Conservation (phyloP, 2,113 vertebrate genomes). For the Pedetes capensis region DNA sequence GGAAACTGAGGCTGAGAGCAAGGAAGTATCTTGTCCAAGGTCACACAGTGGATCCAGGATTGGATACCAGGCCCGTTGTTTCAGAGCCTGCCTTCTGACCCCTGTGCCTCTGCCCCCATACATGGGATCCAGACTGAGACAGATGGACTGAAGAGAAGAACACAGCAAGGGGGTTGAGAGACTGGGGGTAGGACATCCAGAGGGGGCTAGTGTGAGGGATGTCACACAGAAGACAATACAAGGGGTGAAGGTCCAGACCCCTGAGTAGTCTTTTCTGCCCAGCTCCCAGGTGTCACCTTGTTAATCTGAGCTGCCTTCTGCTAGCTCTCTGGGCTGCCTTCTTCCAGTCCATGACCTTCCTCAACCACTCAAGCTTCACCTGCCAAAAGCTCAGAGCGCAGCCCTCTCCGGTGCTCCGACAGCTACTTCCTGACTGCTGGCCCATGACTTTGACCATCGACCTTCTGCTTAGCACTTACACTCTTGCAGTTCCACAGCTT, state of each 20-base stretch:
- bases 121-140: neutral
- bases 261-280: neutral
- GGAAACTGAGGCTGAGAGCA: neutral
- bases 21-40: neutral
- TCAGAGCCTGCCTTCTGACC: neutral
- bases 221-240: neutral
- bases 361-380: accelerated
- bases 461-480: neutral
- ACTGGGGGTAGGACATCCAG: no score
- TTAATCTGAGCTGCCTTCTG: neutral
- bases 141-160: no score
- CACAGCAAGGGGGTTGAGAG: neutral
- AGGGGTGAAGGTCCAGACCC: neutral
- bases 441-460: neutral
- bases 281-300: accelerated
- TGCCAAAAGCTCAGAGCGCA: accelerated
- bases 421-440: no score
- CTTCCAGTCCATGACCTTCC: accelerated
- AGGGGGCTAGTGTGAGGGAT: neutral
- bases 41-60: neutral
- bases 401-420: neutral
- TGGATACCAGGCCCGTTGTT: neutral
- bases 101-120: accelerated
- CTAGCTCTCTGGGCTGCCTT: neutral
- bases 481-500: neutral